Evolutionary conservation across 2,888 invertebrate species (phyloP), one percentile per base, ranked within the genome.

Genomic region (Drosophila testacea): DNA sequence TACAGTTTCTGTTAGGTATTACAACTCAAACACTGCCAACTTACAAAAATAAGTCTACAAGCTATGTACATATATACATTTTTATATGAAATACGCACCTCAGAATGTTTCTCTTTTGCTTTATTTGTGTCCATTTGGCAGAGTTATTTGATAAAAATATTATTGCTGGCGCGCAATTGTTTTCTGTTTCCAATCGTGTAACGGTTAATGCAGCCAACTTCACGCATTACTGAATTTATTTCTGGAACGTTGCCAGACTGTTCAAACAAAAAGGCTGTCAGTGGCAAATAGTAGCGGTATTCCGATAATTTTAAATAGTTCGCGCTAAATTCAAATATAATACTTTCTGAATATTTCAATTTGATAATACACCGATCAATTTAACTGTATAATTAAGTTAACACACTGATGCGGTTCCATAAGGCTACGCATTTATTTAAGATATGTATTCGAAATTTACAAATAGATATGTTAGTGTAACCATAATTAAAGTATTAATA

Each of bases 351-450:
- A 3, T 22, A 22, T 22, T 22, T 22, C 22, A 22, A 22, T 22
- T 22, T 22, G 22, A 22, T 22, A 22, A 3, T 22, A 22, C 22
- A 22, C 16, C 16, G 22, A 22, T 22, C 4, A 4, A 10, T 36
- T 36, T 36, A 36, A 36, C 2, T 36, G 9, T 39, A 4, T 39
- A 30, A 22, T 11, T 22, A 7, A 13, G 22, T 11, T 4, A 38
- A 30, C 2, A 10, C 1, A 7, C 0, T 10, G 0, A n/a, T 55
- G 42, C 27, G 39, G 57, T 36, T 64, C 28, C 9, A n/a, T 66
- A 46, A 56, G 44, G 32, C 36, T 28, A 60, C 34, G 34, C 32
- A 48, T 79, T 67, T 64, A 66, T 71, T 77, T 50, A 41, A 55
- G 32, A 55, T 67, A 79, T 16, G 32, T 59, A 50, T 22, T 77